Base-by-base conservation (phyloP, 2,797 vertebrate genomes). In the Diglossa cyanea region DNA sequence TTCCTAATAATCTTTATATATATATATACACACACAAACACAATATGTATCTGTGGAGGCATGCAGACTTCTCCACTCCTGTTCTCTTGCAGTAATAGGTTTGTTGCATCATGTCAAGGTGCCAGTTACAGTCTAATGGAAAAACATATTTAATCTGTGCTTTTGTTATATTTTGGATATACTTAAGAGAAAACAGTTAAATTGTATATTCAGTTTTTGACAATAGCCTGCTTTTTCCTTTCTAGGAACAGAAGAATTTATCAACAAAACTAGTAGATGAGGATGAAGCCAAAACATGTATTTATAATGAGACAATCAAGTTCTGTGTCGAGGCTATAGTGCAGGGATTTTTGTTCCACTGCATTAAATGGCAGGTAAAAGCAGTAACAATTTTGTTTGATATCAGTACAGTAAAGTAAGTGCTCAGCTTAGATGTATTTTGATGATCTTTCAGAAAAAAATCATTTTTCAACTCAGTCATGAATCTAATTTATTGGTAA, bases 361-460 rank as follows among this genome's bases (percentile, higher is more conserved):
- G 30, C 84, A 63, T 83, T 86, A 63, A 95, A 75, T 93, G 35
- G 26, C 16, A 45, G 25, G 33, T 75, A 82, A 67, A 87, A 81
- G 33, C 58, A 89, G 55, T 86, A 75, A 53, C 40, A 78, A 17
- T 86, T 88, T 48, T 72, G 20, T 68, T 87, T 79, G 3, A 30
- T 84, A 39, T 35, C 0, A 0, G 11, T 81, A 18, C 33, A n/a
- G 33, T 72, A 80, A 76, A 82, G 37, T 37, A 88, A 75, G 7
- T 73, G 31, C 13, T 80, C 40, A 51, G 17, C 20, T 91, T 90
- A 76, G 51, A 57, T 79, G 18, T 3, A 35, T 68, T 86, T 86
- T 78, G 13, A 45, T 90, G 93, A 24, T 65, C 23, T 94, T 91
- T 90, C 31, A 91, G 71, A 57, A 86, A 48, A 53, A 11, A 60